phyloP scores from a whole-genome alignment of 1,140 invertebrate species.

The Musca domestica region DNA sequence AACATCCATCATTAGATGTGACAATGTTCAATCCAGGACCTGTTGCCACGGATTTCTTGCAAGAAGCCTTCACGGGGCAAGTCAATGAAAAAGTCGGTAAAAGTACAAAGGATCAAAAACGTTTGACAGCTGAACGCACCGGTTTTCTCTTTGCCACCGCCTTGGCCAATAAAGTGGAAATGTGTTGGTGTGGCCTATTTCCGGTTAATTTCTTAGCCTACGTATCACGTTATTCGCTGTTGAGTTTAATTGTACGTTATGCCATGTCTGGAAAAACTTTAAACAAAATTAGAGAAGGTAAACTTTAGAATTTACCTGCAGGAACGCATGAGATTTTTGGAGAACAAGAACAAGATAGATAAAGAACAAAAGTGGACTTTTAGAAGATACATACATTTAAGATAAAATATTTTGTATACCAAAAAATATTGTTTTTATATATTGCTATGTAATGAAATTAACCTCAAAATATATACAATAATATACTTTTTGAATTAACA shows the following conservation, averaged over 20 bases:
- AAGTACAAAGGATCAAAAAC: conserved; percentile 56
- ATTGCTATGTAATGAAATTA: no score
- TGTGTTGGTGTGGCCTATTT: conserved; percentile 73
- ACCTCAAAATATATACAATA: no score
- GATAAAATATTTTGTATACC: no score
- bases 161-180: conserved; percentile 72
- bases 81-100: conserved; percentile 59
- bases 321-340: no score
- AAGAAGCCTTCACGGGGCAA: conserved; percentile 68
- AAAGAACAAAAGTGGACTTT: no score
- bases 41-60: conserved; percentile 69
- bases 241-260: conserved; percentile 53
- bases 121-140: conserved; percentile 70
- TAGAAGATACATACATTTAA: no score
- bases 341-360: no score
- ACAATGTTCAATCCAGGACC: conserved; percentile 78
- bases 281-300: conserved; percentile 54
- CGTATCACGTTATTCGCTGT: conserved; percentile 62
- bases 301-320: conserved; percentile 30
- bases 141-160: conserved; percentile 70
- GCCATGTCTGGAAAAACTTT: conserved; percentile 47
- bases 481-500: no score
- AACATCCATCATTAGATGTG: conserved; percentile 62
- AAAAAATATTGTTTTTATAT: no score
- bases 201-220: conserved; percentile 67